phyloP scores from a whole-genome alignment of 2,888 invertebrate species.

The Tiliacea citrago region DNA sequence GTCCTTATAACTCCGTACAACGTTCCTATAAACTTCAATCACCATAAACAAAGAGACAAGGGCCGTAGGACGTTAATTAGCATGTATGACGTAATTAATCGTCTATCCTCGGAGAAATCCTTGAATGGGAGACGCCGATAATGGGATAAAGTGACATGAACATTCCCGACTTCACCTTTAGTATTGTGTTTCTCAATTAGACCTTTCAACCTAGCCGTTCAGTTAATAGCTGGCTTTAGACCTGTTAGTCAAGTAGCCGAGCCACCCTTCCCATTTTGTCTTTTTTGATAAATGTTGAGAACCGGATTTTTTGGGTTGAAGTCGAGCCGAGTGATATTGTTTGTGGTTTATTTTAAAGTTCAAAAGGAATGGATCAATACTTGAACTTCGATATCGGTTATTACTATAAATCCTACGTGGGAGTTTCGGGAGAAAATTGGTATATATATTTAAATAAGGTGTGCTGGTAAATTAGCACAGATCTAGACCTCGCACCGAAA shows the following conservation, averaged over 20 bases:
- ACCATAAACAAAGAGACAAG: constrained; percentile 65
- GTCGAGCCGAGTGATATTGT: constrained; percentile 21
- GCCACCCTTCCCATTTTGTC: constrained; percentile 62
- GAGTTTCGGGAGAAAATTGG: neutral
- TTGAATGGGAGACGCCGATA: constrained; percentile 46
- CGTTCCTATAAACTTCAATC: constrained; percentile 58
- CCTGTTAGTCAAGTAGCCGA: constrained; percentile 69
- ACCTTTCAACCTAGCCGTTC: constrained; percentile 67
- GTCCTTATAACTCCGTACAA: constrained; percentile 27
- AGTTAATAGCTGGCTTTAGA: constrained; percentile 73
- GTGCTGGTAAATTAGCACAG: neutral
- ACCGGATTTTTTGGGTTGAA: constrained; percentile 56
- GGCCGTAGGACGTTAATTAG: constrained; percentile 76
- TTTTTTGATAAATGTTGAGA: constrained; percentile 51
- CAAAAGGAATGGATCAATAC: constrained; percentile 21
- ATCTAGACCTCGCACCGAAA: neutral
- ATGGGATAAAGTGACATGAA: constrained; percentile 54
- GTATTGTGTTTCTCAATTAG: constrained; percentile 76
- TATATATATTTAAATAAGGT: neutral
- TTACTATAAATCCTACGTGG: neutral
- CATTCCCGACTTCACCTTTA: constrained; percentile 56
- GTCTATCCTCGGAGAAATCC: constrained; percentile 36
- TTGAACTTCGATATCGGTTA: constrained; percentile 18
- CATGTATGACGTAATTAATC: constrained; percentile 75
- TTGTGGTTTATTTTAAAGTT: constrained; percentile 40